Evolutionary conservation across 37 sponge, comb jelly and placozoan genomes (phyloP).

Genomic region (Ephydatia muelleri): DNA sequence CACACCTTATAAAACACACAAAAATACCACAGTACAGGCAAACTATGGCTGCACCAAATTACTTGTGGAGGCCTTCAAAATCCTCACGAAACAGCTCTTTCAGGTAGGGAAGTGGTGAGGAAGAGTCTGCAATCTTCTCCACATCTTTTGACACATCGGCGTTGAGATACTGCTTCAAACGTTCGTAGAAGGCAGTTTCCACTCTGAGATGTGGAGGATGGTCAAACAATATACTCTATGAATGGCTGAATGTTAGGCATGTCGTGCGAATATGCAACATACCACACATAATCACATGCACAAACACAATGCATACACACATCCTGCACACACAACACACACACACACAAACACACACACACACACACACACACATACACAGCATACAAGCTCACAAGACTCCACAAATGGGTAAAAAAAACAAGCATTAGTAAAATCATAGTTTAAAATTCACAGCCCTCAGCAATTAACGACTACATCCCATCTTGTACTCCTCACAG

Average conservation of each 20-base stretch:
- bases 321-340: neutral
- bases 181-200: constrained; percentile 41
- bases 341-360: neutral
- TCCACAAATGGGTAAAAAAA: too few species aligned
- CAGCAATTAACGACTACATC: neutral
- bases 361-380: neutral
- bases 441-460: neutral
- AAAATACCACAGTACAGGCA: neutral
- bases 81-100: constrained; percentile 53
- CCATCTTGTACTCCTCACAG: neutral
- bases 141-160: constrained; percentile 52
- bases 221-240: too few species aligned
- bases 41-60: too few species aligned
- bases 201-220: too few species aligned
- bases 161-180: constrained; percentile 44
- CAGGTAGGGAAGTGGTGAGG: constrained; percentile 32
- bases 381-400: neutral
- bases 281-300: too few species aligned
- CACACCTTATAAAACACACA: neutral
- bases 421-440: too few species aligned
- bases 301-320: neutral
- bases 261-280: too few species aligned
- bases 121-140: constrained; percentile 38
- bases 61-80: constrained; percentile 47
- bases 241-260: too few species aligned